phyloP scores from a whole-genome alignment of 2,113 vertebrate genomes.

The Sphyrna mokarran region DNA sequence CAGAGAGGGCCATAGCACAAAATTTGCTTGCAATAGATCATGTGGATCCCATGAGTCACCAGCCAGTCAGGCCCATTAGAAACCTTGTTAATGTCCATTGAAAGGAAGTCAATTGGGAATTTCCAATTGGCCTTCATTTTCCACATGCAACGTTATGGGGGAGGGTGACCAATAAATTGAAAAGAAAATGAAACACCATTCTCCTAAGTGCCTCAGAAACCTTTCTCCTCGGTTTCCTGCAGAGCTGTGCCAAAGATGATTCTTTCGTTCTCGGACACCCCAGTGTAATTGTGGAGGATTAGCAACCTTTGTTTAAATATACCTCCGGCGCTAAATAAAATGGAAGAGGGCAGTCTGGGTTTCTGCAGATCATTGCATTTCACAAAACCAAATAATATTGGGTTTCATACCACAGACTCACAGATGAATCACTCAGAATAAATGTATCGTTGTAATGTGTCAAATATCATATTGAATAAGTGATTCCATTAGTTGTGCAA shows the following conservation, averaged over 20 bases:
- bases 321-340: background rate
- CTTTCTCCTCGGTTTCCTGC: background rate
- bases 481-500: conserved; percentile 3
- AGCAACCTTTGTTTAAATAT: background rate
- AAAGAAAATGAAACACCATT: background rate
- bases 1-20: background rate
- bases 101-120: background rate
- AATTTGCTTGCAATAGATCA: background rate
- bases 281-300: background rate
- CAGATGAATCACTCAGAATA: background rate
- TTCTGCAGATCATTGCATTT: background rate
- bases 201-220: background rate
- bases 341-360: background rate
- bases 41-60: background rate
- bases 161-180: background rate
- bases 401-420: background rate
- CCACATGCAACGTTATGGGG: too few species aligned
- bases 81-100: background rate
- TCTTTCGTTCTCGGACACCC: background rate
- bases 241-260: background rate
- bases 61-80: background rate
- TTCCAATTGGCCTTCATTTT: too few species aligned
- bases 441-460: background rate
- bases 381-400: background rate
- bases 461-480: background rate